Conservation (phyloP, 2,113 vertebrate species). For the Cottus gobio region DNA sequence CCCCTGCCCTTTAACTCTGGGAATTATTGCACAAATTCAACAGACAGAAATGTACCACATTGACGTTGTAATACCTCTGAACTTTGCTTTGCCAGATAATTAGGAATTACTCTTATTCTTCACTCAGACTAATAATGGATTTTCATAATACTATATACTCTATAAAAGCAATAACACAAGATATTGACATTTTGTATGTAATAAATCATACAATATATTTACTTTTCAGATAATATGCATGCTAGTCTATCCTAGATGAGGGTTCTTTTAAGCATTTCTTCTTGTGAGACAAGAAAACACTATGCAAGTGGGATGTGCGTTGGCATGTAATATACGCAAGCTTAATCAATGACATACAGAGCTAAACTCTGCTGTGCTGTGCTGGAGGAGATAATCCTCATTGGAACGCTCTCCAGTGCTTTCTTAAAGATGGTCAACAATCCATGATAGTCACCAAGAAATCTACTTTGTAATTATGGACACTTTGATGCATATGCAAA, state of each 20-base stretch:
- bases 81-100: neutral
- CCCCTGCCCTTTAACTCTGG: neutral
- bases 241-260: conserved; percentile 16
- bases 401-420: conserved; percentile 70
- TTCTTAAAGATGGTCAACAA: conserved; percentile 73
- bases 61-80: neutral
- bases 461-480: conserved; percentile 76
- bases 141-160: neutral
- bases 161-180: neutral
- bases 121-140: neutral
- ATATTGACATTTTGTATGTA: neutral
- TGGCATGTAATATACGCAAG: conserved; percentile 62
- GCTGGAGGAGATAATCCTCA: conserved; percentile 74
- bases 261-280: conserved; percentile 36
- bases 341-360: conserved; percentile 76
- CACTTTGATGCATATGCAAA: conserved; percentile 74
- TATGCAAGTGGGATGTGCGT: conserved; percentile 49
- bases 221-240: neutral
- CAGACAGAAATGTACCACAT: neutral
- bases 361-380: conserved; percentile 66
- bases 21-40: neutral
- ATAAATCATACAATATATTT: neutral
- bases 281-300: conserved; percentile 33
- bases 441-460: conserved; percentile 68
- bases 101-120: neutral